Evolutionary conservation across 2,113 vertebrate species (phyloP), one percentile per base, ranked within the genome.

Genomic region (Pristiophorus japonicus): DNA sequence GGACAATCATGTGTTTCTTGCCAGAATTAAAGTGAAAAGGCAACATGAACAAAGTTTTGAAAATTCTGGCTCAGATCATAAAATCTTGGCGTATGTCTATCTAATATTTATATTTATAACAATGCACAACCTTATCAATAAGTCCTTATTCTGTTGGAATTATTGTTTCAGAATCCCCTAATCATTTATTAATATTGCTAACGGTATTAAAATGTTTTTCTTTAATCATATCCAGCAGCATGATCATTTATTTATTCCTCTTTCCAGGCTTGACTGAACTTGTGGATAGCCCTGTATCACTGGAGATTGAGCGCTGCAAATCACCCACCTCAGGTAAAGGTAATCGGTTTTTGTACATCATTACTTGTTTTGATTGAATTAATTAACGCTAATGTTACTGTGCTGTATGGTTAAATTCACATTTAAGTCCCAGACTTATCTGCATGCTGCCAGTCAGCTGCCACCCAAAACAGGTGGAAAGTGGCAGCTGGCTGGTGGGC

Each of bases 241-340:
- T 98, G 98, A 96, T 96, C 97, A 96, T 95, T 95, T 97, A 92
- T 96, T 97, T 95, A 78, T 95, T 95, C 59, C 96, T 78, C 51
- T 93, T 97, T 97, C 96, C 97, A 99, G 99, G 99, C 97, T 98
- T 99, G 97, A 99, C 98, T 95, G 99, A 99, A 97, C 98, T 99
- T 96, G 98, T 98, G 96, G 99, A 99, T 97, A 99, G 98, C 97
- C 99, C 99, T 97, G 98, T 98, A 96, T 98, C 99, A 96, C 96
- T 98, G 96, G 99, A 99, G 97, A 97, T 99, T 96, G 99, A 99
- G 96, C 98, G 98, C 96, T 99, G 98, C 98, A 99, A 98, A 97
- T 99, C 99, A 65, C 99, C 99, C 96, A 99, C 99, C 96, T 99
- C 99, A 99, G 99, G 99, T 99, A 99, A 97, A 97, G 96, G 96